Conservation (phyloP, 2,113 vertebrate genomes). For the Hiodon tergisus region DNA sequence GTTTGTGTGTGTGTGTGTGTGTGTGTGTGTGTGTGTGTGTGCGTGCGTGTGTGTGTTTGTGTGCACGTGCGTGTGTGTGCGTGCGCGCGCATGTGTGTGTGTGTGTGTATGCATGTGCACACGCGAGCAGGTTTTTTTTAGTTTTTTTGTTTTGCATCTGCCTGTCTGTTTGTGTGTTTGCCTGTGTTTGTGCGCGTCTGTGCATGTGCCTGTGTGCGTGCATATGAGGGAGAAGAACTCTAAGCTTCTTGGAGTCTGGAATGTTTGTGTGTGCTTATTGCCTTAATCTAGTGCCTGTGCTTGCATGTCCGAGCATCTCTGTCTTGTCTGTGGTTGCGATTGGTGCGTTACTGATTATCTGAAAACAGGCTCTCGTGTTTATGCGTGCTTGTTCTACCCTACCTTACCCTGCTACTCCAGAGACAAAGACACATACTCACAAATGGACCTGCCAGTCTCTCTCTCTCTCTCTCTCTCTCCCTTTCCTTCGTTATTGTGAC, state of each 20-base stretch:
- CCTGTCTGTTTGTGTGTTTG: not conserved
- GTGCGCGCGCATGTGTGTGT: slow-evolving; percentile 17
- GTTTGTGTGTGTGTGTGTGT: not conserved
- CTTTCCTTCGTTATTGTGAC: too few relatives aligned
- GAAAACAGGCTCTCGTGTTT: slow-evolving; percentile 27
- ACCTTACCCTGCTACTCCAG: not conserved
- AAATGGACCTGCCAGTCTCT: not conserved
- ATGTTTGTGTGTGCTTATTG: slow-evolving; percentile 39
- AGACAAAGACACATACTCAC: slow-evolving; percentile 2
- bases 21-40: not conserved
- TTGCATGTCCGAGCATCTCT: slow-evolving; percentile 38
- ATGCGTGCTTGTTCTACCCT: slow-evolving; percentile 13
- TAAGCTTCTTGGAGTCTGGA: slow-evolving; percentile 35
- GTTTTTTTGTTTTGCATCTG: too few relatives aligned
- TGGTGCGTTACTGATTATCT: slow-evolving; percentile 38
- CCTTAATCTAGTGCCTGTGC: slow-evolving; percentile 42
- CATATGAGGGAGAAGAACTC: not conserved
- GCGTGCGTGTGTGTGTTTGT: not conserved
- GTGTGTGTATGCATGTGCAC: slow-evolving; percentile 23
- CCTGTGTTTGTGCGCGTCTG: not conserved
- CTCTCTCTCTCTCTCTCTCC: too few relatives aligned
- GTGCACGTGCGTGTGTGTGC: not conserved
- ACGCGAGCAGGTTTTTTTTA: too few relatives aligned
- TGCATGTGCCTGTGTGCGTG: not conserved
- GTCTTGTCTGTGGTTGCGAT: slow-evolving; percentile 34